Conservation (phyloP, 2,888 invertebrate genomes). For the Rhagonycha lutea region DNA sequence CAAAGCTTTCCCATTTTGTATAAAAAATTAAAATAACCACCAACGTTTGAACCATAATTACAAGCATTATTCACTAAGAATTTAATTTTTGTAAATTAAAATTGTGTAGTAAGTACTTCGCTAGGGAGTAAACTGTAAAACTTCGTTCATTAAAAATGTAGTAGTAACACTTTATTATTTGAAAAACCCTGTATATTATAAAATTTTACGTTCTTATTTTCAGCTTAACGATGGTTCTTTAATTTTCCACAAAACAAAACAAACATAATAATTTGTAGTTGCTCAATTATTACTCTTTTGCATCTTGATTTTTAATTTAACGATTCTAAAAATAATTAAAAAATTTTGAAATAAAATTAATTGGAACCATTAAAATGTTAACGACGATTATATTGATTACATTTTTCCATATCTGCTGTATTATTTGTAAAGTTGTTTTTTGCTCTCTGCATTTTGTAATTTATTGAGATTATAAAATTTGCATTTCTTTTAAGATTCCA, state of each 20-base stretch:
- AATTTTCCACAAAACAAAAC: not conserved
- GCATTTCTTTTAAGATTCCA: not conserved
- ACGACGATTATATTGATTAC: slow-evolving; percentile 2
- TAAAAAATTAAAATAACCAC: not conserved
- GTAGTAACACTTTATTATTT: too few relatives aligned
- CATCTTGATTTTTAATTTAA: not conserved
- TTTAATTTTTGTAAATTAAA: not conserved
- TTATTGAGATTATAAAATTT: slow-evolving; percentile 3
- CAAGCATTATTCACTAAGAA: not conserved
- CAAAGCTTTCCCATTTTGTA: not conserved
- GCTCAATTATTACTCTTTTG: not conserved
- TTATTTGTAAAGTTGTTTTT: not conserved
- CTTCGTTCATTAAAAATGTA: too few relatives aligned
- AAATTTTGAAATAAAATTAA: not conserved
- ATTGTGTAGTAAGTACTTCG: not conserved
- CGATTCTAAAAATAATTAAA: not conserved
- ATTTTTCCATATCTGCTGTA: not conserved
- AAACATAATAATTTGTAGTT: not conserved
- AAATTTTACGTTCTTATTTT: too few relatives aligned
- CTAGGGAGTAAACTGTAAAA: too few relatives aligned
- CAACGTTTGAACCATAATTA: not conserved
- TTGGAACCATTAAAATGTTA: not conserved
- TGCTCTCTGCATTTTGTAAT: not conserved
- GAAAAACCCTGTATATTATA: too few relatives aligned
- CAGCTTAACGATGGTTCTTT: too few relatives aligned